Evolutionary conservation across 2,797 vertebrate species (phyloP).

Genomic region (Phyllotis vaccarum): DNA sequence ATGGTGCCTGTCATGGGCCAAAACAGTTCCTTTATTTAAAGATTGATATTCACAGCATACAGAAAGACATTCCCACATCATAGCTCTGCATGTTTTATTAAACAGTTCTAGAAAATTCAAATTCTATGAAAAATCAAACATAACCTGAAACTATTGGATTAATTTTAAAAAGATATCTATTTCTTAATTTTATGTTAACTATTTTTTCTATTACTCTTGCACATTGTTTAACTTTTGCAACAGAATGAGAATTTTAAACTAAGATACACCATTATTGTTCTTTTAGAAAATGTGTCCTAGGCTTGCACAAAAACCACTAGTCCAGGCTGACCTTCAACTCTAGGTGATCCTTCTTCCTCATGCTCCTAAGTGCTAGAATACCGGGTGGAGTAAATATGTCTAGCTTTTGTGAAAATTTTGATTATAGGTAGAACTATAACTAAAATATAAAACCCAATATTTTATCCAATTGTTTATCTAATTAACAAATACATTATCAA

Average conservation of each 20-base stretch:
- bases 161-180: conserved; percentile 12
- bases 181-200: background rate
- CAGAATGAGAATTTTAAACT: background rate
- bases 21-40: too few relatives aligned
- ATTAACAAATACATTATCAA: background rate
- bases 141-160: background rate
- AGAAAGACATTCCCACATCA: too few relatives aligned
- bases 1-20: too few relatives aligned
- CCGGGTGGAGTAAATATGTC: background rate
- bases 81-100: background rate
- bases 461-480: background rate
- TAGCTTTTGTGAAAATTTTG: background rate
- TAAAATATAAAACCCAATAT: background rate
- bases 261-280: background rate
- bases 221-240: background rate
- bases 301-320: too few relatives aligned
- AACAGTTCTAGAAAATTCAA: background rate
- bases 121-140: background rate
- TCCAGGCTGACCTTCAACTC: background rate
- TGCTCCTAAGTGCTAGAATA: too few relatives aligned
- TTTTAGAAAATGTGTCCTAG: background rate
- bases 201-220: background rate
- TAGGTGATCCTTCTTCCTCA: background rate
- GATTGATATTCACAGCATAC: too few relatives aligned
- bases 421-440: background rate